Percentiles rank a stretch among this genome's conserved stretches.
Evolutionary conservation across 2,888 invertebrate species (phyloP).

Genomic region (Hoplodrina ambigua): DNA sequence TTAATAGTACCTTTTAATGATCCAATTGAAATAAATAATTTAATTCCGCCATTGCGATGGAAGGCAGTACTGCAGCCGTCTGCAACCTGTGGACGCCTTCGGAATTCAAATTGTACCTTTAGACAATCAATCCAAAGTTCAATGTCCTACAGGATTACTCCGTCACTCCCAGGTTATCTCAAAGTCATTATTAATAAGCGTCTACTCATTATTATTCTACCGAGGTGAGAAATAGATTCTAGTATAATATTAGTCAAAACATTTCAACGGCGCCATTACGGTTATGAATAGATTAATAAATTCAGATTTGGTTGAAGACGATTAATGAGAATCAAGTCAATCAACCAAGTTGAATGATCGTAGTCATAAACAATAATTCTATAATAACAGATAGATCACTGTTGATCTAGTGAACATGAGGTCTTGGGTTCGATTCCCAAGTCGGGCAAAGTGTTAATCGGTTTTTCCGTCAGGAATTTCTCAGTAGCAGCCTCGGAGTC

Average conservation of each 20-base stretch:
- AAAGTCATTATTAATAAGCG: slow-evolving; percentile 35
- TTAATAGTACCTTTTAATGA: too few species aligned
- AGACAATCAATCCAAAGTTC: slow-evolving; percentile 19
- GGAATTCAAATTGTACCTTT: too few species aligned
- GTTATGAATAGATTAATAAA: slow-evolving; percentile 10
- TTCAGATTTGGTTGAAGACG: slow-evolving; percentile 16
- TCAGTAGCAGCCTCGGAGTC: too few species aligned
- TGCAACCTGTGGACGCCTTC: too few species aligned
- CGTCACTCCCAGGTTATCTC: slow-evolving; percentile 20
- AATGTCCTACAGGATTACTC: background rate
- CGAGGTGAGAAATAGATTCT: slow-evolving; percentile 14
- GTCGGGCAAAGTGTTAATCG: too few species aligned
- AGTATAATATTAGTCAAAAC: slow-evolving; percentile 14
- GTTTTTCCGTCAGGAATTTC: too few species aligned
- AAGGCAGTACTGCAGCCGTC: too few species aligned
- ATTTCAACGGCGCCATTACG: slow-evolving; percentile 1
- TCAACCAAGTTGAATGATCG: slow-evolving; percentile 5
- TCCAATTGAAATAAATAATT: too few species aligned
- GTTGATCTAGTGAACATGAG: too few species aligned
- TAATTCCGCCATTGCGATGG: too few species aligned
- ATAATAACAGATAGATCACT: slow-evolving; percentile 1
- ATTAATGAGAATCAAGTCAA: slow-evolving; percentile 5
- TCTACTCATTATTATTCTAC: slow-evolving; percentile 28
- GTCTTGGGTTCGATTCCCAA: too few species aligned
- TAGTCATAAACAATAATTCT: background rate